Base-by-base conservation (phyloP, 2,888 invertebrate species). In the Aelia acuminata region DNA sequence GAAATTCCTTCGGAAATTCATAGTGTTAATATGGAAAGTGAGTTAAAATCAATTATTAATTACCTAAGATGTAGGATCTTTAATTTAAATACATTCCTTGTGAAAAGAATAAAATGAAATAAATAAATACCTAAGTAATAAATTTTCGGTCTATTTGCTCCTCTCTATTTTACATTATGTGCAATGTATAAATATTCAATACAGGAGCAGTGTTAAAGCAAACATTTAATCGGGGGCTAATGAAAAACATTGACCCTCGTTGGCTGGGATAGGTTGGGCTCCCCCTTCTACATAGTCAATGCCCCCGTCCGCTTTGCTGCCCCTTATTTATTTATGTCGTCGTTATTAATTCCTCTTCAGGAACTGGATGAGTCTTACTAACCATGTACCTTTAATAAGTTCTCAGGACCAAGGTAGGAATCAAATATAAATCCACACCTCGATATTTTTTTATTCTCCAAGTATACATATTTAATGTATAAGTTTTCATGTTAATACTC, bases 201-300 rank as follows among this genome's bases (percentile, higher is more conserved):
- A 35, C 35, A 18, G 35, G 7, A 70, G 5, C 35, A 8, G 7
- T 15, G 63, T 35, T 31, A 35, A 35, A 70, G 63, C 5, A 70
- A 35, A 70, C 26, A 31, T 70, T 70, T 70, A 35, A 26, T 35
- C 31, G 18, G 15, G 18, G 20, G 63, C 63, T 70, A 70, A 70
- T 70, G 63, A 70, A 70, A 70, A 70, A 70, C 63, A 70, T 70
- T 70, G 63, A 70, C 63, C 63, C 63, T 20, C 5, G 18, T 3
- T 3, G 63, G 63, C 35, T 70, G 18, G 4, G 63, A 20, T 35
- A 35, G 57, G 31, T 35, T 7, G 63, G 35, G 10, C 31, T 18
- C 2, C 31, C 31, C 31, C 63, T 70, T 18, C 63, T 70, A 70
- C 63, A 70, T 70, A 70, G 63, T 70, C 63, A 70, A 70, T 70